These are phyloP conservation scores for Brachyhypopomus occidentalis DNA, from an alignment of 2,113 vertebrate genomes.

Conservation along the genomic window DNA sequence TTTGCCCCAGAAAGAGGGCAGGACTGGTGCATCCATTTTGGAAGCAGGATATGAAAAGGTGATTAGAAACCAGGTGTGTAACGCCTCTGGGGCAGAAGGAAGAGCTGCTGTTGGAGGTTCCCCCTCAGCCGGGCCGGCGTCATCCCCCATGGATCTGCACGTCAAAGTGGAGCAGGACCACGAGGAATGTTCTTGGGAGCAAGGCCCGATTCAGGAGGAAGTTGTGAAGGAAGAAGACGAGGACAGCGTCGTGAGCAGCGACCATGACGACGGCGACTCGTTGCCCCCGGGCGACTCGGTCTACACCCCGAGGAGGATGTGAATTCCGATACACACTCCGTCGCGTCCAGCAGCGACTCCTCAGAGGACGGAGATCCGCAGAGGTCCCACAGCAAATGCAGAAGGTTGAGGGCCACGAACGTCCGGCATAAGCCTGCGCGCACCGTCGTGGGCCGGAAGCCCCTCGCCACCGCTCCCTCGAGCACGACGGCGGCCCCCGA, in stretches of 20 bases:
- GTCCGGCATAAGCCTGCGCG: no score
- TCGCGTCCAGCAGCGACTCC: slow-evolving; percentile 54
- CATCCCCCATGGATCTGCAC: neutral
- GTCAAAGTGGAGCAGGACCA: neutral
- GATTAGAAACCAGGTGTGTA: neutral
- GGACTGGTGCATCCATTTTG: neutral
- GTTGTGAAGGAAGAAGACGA: slow-evolving; percentile 19
- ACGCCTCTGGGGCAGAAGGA: no score
- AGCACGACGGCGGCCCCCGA: no score
- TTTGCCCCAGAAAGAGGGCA: slow-evolving; percentile 10
- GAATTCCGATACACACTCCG: slow-evolving; percentile 44
- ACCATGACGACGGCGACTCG: neutral
- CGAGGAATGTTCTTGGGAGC: slow-evolving; percentile 1
- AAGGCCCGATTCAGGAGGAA: slow-evolving; percentile 22
- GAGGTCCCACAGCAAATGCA: neutral
- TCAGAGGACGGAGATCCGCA: slow-evolving; percentile 17
- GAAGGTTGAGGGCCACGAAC: neutral
- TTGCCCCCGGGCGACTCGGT: slow-evolving; percentile 4
- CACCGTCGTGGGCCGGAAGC: no score
- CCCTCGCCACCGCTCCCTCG: no score
- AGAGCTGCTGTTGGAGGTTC: neutral
- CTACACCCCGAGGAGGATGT: slow-evolving; percentile 1
- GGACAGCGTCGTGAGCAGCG: neutral
- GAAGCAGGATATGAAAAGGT: neutral
- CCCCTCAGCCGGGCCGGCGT: neutral